A percentile compares a stretch with the other conserved stretches of the same genome.
Evolutionary conservation across 2,113 vertebrate species (phyloP).

Genomic region (Xerus inauris): DNA sequence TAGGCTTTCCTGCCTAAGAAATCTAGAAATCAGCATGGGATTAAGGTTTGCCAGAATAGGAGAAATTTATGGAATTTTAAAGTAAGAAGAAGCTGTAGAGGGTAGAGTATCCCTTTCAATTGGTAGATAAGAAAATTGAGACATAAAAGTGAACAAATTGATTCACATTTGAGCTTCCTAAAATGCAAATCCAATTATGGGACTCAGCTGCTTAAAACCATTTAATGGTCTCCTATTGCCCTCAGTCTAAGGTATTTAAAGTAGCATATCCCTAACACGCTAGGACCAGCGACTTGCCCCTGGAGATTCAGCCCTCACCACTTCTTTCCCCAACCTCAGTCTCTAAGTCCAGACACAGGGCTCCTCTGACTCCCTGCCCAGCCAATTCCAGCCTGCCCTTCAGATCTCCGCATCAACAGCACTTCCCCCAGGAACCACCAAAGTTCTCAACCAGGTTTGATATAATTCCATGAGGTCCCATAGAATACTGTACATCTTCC

Average conservation of each 20-base stretch:
- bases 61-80: background rate
- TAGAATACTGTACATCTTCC: background rate
- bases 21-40: constrained; percentile 35
- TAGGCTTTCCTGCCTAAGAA: background rate
- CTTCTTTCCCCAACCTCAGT: background rate
- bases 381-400: background rate
- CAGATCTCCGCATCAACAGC: background rate
- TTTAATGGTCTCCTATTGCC: background rate
- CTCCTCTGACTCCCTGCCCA: background rate
- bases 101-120: constrained; percentile 36
- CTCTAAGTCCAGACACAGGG: background rate
- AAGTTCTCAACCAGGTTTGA: constrained; percentile 5
- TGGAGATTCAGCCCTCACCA: background rate
- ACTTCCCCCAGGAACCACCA: background rate
- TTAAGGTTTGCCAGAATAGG: background rate
- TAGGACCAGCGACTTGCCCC: background rate
- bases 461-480: background rate
- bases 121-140: constrained; percentile 52
- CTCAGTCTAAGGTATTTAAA: background rate
- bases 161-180: constrained; percentile 49
- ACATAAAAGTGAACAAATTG: constrained; percentile 13
- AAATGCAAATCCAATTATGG: constrained; percentile 59
- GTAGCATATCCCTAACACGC: background rate
- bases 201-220: background rate
- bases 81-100: background rate